Conservation (phyloP, 2,113 vertebrate species). For the Zingel zingel region DNA sequence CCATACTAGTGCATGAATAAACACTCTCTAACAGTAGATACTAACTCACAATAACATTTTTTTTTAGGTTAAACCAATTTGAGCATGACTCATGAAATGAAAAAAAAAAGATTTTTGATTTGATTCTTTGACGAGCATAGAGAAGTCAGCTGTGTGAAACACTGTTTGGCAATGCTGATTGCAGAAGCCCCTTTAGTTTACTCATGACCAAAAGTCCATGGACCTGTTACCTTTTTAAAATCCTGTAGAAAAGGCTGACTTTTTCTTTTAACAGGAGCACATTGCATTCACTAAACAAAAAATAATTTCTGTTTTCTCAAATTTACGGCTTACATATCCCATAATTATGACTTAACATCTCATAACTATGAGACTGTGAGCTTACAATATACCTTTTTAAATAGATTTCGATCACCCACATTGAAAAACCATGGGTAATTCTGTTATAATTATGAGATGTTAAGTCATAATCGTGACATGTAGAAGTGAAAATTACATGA, state of each 20-base stretch:
- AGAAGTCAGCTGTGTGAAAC: neutral
- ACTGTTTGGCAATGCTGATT: neutral
- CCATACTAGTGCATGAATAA: neutral
- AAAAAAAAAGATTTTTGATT: neutral
- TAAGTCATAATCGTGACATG: neutral
- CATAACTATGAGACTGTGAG: no score
- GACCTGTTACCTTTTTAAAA: constrained; percentile 39
- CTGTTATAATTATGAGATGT: neutral
- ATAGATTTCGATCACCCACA: no score
- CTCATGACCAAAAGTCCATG: constrained; percentile 76
- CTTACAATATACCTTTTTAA: no score
- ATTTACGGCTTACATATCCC: neutral
- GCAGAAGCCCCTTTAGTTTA: constrained; percentile 77
- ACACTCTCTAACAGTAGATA: neutral
- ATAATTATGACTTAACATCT: no score
- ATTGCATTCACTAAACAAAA: constrained; percentile 59
- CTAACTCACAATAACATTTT: no score
- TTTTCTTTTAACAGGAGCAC: constrained; percentile 30
- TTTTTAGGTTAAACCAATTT: neutral
- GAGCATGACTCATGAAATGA: constrained; percentile 15
- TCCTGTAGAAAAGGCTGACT: constrained; percentile 58
- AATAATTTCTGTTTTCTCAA: neutral
- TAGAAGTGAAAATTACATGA: neutral
- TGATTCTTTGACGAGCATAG: neutral
- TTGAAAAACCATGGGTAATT: neutral